Evolutionary conservation across 1,140 invertebrate genomes (phyloP), one percentile per base, ranked within the genome.

Genomic region (Araneus ventricosus): DNA sequence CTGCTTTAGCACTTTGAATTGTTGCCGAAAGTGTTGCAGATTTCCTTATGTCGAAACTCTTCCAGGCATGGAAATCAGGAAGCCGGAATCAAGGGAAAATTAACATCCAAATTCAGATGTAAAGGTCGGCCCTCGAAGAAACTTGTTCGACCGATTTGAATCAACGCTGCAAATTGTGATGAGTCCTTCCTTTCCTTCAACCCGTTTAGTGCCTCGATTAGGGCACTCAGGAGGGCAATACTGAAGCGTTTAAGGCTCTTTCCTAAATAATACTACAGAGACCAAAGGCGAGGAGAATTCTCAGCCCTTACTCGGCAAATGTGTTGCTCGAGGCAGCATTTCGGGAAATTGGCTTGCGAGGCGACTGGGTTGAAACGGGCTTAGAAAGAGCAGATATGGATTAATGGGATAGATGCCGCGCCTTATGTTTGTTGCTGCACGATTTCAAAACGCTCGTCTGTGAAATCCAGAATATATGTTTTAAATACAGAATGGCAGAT

Each of bases 201-300:
- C 70, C 20, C 27, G 30, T 75, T 75, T 75, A 75, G 70, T 37
- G 70, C 27, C n/a, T 20, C 82, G n/a, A 20, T 30, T 84, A 52
- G 27, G 30, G 82, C 4, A 2, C 82, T 84, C 27, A n/a, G 41
- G 82, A 52, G 45, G 52, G 82, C 82, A 24, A 84, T 52, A 52
- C 24, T 52, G 7, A 57, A n/a, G 82, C 41, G 52, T 84, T 84
- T 84, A 57, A 41, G n/a, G 41, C 41, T 52, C 45, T 45, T 84
- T 27, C 27, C 82, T 52, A 84, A 57, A 84, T 84, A 84, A 57
- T 57, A 84, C 82, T 84, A 57, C 82, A 84, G 82, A 84, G 82
- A 84, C 82, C 82, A 75, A 75, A 75, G 70, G 30, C 70, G 70
- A 75, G 41, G 39, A 57, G 39, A 84, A 34, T 84, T 41, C 41